These are phyloP conservation scores for Phengaris alcon DNA, from an alignment of 2,888 invertebrate genomes.

Conservation along the genomic window DNA sequence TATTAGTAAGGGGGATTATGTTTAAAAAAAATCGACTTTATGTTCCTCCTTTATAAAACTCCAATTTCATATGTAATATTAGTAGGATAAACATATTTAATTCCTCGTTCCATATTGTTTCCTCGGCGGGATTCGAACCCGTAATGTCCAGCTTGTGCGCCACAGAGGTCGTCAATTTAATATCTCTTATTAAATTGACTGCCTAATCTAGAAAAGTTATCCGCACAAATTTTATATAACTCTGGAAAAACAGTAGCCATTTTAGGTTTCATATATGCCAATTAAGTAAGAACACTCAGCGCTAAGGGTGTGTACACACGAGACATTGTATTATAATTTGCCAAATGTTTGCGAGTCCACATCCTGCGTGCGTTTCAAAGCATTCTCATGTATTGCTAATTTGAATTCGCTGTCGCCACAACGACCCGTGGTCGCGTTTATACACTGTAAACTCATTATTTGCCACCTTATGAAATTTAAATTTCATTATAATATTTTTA, in stretches of 20 bases:
- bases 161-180: too few species aligned
- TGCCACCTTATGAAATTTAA: slow-evolving; percentile 61
- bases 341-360: slow-evolving; percentile 54
- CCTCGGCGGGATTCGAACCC: too few species aligned
- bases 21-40: too few species aligned
- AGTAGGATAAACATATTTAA: too few species aligned
- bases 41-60: too few species aligned
- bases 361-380: slow-evolving; percentile 62
- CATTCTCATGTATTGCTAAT: slow-evolving; percentile 78
- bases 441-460: slow-evolving; percentile 53
- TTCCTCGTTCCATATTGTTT: too few species aligned
- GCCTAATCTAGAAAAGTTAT: too few species aligned
- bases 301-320: slow-evolving; percentile 49
- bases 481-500: slow-evolving; percentile 41
- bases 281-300: slow-evolving; percentile 43
- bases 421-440: slow-evolving; percentile 54
- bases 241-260: not conserved
- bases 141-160: too few species aligned
- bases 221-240: too few species aligned
- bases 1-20: too few species aligned
- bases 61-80: too few species aligned
- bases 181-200: too few species aligned
- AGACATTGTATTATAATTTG: slow-evolving; percentile 63
- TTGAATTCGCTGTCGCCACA: slow-evolving; percentile 73
- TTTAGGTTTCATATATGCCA: not conserved